phyloP scores from a whole-genome alignment of 2,888 invertebrate genomes.

The Netelia virgata region DNA sequence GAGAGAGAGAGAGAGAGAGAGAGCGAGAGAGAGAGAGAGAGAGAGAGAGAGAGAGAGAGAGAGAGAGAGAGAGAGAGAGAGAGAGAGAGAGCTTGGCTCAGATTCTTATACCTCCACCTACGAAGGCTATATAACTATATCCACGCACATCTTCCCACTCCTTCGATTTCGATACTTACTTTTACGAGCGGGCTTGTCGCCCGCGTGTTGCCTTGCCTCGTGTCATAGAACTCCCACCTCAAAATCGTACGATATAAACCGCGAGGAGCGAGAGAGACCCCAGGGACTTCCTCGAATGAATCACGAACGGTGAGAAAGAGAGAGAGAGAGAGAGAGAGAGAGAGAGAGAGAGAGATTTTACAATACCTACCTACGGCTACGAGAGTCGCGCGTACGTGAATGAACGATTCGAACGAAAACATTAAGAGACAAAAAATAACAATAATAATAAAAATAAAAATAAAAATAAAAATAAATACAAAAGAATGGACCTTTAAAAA shows the following conservation, averaged over 20 bases:
- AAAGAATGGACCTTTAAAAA: constrained; percentile 4
- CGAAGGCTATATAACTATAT: too few relatives aligned
- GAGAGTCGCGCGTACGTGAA: too few relatives aligned
- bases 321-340: too few relatives aligned
- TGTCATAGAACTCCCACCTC: neutral
- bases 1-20: neutral
- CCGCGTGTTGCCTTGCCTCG: neutral
- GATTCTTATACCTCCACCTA: too few relatives aligned
- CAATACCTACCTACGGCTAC: neutral
- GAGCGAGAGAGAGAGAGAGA: neutral
- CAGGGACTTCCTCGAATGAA: constrained; percentile 27
- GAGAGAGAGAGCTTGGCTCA: neutral
- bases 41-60: neutral
- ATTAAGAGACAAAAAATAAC: constrained; percentile 1
- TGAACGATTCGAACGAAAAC: too few relatives aligned
- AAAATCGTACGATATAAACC: neutral
- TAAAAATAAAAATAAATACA: neutral
- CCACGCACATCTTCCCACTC: neutral
- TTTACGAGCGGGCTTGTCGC: constrained; percentile 52
- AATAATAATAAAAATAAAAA: neutral
- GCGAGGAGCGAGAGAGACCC: neutral
- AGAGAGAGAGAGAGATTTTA: too few relatives aligned
- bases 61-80: too few relatives aligned
- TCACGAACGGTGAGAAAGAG: constrained; percentile 7
- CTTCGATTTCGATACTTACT: neutral